phyloP scores from a whole-genome alignment of 1,140 invertebrate species.

The Drusus annulatus region DNA sequence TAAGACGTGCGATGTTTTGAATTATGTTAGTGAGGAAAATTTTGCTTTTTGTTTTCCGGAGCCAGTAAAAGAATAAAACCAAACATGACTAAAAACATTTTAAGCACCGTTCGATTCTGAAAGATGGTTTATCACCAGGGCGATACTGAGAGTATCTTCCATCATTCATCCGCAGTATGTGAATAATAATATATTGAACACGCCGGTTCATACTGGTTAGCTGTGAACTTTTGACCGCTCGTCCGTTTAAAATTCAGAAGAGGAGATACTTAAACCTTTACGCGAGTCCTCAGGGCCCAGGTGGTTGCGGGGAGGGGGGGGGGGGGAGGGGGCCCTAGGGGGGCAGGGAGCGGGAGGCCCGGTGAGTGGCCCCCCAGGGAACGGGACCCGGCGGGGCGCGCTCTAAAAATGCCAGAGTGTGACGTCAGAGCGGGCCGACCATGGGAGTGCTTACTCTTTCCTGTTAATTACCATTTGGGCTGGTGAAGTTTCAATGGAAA shows the following conservation, averaged over 20 bases:
- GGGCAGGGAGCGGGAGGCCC: not conserved
- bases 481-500: too few species aligned
- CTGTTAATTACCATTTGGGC: conserved; percentile 48
- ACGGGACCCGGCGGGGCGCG: conserved; percentile 36
- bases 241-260: conserved; percentile 56
- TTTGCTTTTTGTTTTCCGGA: too few species aligned
- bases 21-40: too few species aligned
- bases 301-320: not conserved
- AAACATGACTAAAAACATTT: too few species aligned
- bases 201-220: not conserved
- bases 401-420: conserved; percentile 52
- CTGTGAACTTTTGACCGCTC: conserved; percentile 53
- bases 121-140: too few species aligned
- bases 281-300: conserved; percentile 28
- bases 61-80: too few species aligned
- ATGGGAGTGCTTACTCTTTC: conserved; percentile 36
- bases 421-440: conserved; percentile 45
- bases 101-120: too few species aligned
- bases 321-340: not conserved
- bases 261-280: conserved; percentile 55
- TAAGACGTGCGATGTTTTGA: too few species aligned
- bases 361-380: conserved; percentile 40
- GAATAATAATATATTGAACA: too few species aligned
- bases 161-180: too few species aligned
- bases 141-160: too few species aligned